Conservation (phyloP, 1,140 invertebrate genomes). For the Lepidotrigona ventralis region DNA sequence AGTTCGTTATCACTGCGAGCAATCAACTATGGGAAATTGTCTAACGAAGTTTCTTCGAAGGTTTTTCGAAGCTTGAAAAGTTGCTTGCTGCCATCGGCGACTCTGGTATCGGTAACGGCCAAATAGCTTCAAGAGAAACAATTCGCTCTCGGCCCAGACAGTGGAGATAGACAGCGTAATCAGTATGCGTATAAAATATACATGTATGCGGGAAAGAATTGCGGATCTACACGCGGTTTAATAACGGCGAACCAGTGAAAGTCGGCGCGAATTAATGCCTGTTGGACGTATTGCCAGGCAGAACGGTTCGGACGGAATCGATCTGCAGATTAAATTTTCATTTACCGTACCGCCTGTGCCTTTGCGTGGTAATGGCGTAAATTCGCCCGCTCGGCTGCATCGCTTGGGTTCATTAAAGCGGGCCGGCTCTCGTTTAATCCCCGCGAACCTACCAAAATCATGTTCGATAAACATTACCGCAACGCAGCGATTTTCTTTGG, state of each 20-base stretch:
- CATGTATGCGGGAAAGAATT: neutral
- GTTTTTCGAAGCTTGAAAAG: neutral
- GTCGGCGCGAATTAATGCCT: conserved; percentile 59
- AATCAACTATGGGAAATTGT: neutral
- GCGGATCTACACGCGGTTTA: conserved; percentile 20
- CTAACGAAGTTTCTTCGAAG: neutral
- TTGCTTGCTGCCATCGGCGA: conserved; percentile 29
- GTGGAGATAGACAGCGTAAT: conserved; percentile 8
- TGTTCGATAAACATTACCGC: conserved; percentile 74
- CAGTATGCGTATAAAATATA: conserved; percentile 4
- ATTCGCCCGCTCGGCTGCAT: conserved; percentile 57
- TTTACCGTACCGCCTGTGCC: conserved; percentile 60
- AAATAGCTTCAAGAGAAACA: conserved; percentile 24
- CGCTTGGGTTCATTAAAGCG: conserved; percentile 71
- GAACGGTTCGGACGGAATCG: conserved; percentile 59
- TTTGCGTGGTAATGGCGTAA: conserved; percentile 59
- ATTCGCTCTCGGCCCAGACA: conserved; percentile 46
- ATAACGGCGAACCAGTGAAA: conserved; percentile 50
- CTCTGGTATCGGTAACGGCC: conserved; percentile 30
- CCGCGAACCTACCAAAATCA: conserved; percentile 69
- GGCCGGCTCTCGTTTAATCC: conserved; percentile 69
- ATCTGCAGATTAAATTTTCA: conserved; percentile 68
- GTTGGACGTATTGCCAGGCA: conserved; percentile 52
- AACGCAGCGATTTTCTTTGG: conserved; percentile 69
- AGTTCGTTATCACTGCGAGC: neutral